Evolutionary conservation across 2,113 vertebrate genomes (phyloP).

Genomic region (Oreochromis aureus): DNA sequence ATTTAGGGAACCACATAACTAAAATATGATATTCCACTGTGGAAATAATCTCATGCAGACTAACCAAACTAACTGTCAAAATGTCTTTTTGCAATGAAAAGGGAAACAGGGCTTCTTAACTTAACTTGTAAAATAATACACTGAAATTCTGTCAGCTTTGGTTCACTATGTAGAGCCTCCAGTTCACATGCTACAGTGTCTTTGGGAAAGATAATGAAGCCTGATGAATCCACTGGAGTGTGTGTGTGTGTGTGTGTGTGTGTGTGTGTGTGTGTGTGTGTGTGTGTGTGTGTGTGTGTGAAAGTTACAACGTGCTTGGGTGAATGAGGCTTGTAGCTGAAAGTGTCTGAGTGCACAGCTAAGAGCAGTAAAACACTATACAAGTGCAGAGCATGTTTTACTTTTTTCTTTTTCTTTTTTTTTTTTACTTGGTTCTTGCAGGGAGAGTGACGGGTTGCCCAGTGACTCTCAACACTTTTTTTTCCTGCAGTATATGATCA

Average conservation of each 20-base stretch:
- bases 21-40: neutral
- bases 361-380: neutral
- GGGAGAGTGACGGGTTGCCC: neutral
- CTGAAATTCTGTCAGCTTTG: accelerated
- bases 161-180: neutral
- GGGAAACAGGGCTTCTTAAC: neutral
- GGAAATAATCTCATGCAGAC: neutral
- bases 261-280: neutral
- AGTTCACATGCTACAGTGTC: neutral
- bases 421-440: neutral
- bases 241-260: neutral
- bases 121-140: neutral
- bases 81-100: neutral
- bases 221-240: neutral
- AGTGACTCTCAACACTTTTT: neutral
- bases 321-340: neutral
- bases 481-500: neutral
- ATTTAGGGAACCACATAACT: neutral
- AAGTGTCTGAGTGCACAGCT: neutral
- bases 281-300: neutral
- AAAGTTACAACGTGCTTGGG: neutral
- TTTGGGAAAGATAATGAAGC: accelerated
- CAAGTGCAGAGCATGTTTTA: neutral
- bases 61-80: neutral
- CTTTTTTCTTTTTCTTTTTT: accelerated